These are phyloP conservation scores for human (Homo sapiens) DNA, from an alignment of 2,113 vertebrate species.

Conservation along the genomic window GRCh38 chr2:206630001-206630500, in stretches of 20 bases:
- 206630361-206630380: background rate
- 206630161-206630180: background rate
- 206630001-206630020: background rate
- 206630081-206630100: background rate
- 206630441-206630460: background rate
- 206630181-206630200: background rate
- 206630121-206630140: background rate
- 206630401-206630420: background rate
- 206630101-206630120: background rate
- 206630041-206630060: no score
- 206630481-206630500: background rate
- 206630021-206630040: background rate
- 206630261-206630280: background rate
- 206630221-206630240: background rate
- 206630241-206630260: background rate
- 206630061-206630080: background rate
- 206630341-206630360: background rate
- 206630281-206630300: background rate
- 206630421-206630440: background rate
- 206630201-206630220: background rate
- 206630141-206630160: background rate
- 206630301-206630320: background rate
- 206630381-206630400: background rate
- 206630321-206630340: background rate
- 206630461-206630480: background rate